These are phyloP conservation scores for Campylomormyrus numenius DNA, from an alignment of 2,113 vertebrate genomes.

Conservation along the genomic window DNA sequence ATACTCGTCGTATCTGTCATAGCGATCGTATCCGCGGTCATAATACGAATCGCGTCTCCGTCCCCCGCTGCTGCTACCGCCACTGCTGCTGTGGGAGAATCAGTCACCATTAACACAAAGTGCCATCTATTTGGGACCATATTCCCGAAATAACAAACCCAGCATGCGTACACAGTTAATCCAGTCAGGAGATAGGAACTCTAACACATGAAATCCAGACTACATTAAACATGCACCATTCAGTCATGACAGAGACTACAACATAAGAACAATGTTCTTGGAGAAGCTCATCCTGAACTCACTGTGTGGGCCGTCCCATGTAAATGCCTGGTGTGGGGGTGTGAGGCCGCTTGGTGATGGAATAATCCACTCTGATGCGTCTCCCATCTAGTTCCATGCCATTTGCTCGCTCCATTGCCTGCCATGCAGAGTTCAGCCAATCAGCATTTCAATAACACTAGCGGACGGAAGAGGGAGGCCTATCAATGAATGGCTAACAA, in stretches of 20 bases:
- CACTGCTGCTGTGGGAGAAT: conserved; percentile 43
- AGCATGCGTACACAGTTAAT: neutral
- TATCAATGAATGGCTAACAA: neutral
- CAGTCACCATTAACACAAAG: conserved; percentile 28
- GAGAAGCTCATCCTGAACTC: conserved; percentile 38
- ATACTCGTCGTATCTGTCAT: conserved; percentile 84
- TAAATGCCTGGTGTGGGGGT: conserved; percentile 89
- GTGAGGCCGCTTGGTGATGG: conserved; percentile 87
- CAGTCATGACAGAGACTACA: neutral
- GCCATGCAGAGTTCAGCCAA: neutral
- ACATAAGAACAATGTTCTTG: neutral
- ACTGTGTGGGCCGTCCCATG: conserved; percentile 89
- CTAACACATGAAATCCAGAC: neutral
- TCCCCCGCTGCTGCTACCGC: conserved; percentile 43
- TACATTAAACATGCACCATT: neutral
- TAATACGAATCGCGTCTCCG: conserved; percentile 76
- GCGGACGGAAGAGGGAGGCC: neutral
- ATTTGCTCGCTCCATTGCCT: conserved; percentile 89
- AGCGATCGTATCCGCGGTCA: conserved; percentile 76
- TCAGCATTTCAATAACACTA: neutral
- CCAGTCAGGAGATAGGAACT: neutral
- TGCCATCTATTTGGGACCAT: neutral
- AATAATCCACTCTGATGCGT: conserved; percentile 84
- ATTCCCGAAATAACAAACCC: neutral
- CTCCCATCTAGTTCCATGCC: conserved; percentile 90